Conservation (phyloP, 2,888 invertebrate species). For the Cataglyphis rosenhaueri region DNA sequence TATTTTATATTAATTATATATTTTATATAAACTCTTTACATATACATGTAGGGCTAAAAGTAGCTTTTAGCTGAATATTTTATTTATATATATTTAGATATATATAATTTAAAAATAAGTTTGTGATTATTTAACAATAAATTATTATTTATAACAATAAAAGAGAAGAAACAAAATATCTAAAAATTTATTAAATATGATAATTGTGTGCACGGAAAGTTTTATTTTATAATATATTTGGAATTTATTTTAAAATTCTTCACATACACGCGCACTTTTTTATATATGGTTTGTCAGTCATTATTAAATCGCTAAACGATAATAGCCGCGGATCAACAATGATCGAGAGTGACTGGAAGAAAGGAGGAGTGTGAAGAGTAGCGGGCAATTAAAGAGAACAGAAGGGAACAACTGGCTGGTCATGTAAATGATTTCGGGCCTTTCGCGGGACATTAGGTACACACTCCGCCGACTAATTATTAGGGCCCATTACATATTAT, state of each 20-base stretch:
- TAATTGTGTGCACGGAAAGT: not conserved
- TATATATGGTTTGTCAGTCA: not conserved
- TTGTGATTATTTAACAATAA: not conserved
- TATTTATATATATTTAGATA: not conserved
- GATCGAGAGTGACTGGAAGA: not conserved
- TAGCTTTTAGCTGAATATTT: not conserved
- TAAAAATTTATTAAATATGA: not conserved
- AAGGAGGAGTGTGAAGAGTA: conserved; percentile 28
- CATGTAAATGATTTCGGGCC: conserved; percentile 73
- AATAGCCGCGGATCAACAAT: conserved; percentile 29
- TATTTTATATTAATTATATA: not conserved
- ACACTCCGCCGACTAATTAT: conserved; percentile 75
- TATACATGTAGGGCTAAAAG: not conserved
- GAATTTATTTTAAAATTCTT: conserved; percentile 12
- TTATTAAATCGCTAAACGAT: conserved; percentile 20
- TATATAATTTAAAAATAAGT: not conserved
- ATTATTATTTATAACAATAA: not conserved
- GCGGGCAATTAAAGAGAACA: conserved; percentile 70
- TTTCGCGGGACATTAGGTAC: conserved; percentile 70
- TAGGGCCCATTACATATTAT: conserved; percentile 78
- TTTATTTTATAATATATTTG: conserved; percentile 7
- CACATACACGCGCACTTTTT: not conserved
- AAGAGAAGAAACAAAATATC: not conserved
- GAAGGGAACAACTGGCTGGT: conserved; percentile 69
- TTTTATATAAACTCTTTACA: not conserved